Evolutionary conservation across 2,888 invertebrate genomes (phyloP), one percentile per base, ranked within the genome.

Genomic region (Meiosimyza decipiens): DNA sequence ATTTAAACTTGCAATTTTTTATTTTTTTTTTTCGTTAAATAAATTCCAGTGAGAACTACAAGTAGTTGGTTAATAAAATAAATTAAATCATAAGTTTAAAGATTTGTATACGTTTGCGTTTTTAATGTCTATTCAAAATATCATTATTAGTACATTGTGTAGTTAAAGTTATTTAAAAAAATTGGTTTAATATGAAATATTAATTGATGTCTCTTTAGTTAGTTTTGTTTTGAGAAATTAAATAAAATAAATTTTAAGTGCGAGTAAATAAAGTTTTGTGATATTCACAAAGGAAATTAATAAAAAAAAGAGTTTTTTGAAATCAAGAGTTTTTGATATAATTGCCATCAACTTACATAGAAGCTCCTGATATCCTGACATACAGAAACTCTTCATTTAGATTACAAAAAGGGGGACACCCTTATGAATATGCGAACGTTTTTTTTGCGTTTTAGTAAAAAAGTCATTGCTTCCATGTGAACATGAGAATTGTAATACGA

Each of bases 241-340:
- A 12, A 15, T 18, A 9, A 15, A 55, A 16, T 55, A 75, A 72
- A 76, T 73, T 75, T 74, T 74, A 64, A 54, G 71, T 66, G 65
- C 54, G 67, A 60, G 66, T n/a, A 72, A 77, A 77, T 76, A 77
- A 77, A 71, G 73, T 73, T 76, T 76, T 77, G 76, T 76, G 75
- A 76, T 75, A 76, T 76, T 76, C 77, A 76, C 77, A 76, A 76
- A 75, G 65, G 62, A 72, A 73, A 71, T 76, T 72, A 40, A 40
- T 9, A 40, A 9, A 6, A 40, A 40, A 28, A 3, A 28, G 28
- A 3, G 2, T 28, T 28, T 28, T 28, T 28, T 28, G 2, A 4
- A 28, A 28, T 28, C 3, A 28, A 28, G 3, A 2, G 4, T 28
- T 28, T 28, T 28, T 28, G 4, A 28, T 4, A 28, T 28, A 28